Base-by-base conservation (phyloP, 2,113 vertebrate genomes). In the Tympanuchus pallidicinctus region DNA sequence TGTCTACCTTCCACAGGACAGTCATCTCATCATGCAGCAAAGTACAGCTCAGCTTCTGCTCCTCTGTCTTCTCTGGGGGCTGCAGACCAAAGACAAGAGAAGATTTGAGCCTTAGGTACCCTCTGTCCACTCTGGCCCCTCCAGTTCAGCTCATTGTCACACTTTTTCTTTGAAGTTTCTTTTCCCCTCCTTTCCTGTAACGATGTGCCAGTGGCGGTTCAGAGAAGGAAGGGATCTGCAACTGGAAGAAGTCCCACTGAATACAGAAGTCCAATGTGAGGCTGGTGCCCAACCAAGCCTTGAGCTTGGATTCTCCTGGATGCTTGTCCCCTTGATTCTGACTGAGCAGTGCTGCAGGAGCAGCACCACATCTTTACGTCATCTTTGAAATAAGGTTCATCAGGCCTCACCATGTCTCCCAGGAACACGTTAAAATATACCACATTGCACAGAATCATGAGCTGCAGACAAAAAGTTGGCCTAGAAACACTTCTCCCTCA, bases 381-480 rank as follows among this genome's bases (percentile, higher is more conserved):
- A 60, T 45, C 47, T 86, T 61, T 65, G 65, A 75, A 91, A 92
- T 40, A 28, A 91, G 27, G 38, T 40, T 88, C 25, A 1, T 71
- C 88, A 86, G 75, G 52, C 56, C 89, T 78, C 25, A 48, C 40
- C 67, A 4, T 61, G 60, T 43, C 85, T 63, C 72, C 72, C 57
- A 60, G 36, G 34, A 43, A 52, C 8, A 38, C 45, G 42, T 63
- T 85, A 43, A 92, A 85, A 84, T 22, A 69, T 6, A 81, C 42
- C 93, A 71, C 90, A 63, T 25, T 36, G 0, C 78, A 73, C 63
- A 21, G 5, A 73, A 81, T 38, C 50, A 64, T 61, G 56, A 74
- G 73, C 69, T 81, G 34, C 3, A 71, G 76, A 88, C 70, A 81
- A 82, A 82, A 69, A 86, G 14, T 52, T 90, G 86, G 73, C 76